These are phyloP conservation scores for Matsumyia berberina DNA, from an alignment of 2,888 invertebrate species.

Conservation along the genomic window DNA sequence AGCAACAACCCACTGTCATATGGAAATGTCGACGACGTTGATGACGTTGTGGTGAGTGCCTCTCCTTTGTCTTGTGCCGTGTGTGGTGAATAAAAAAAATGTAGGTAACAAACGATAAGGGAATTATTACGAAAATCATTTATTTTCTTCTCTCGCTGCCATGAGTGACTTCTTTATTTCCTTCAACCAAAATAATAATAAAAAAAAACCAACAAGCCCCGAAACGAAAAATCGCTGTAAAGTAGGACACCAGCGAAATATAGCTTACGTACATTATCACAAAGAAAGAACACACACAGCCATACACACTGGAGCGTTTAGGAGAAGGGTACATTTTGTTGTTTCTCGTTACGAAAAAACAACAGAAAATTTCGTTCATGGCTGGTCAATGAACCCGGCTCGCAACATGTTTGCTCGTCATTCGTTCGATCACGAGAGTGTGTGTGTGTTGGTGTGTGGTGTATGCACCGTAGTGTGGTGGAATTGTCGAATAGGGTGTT, in stretches of 20 bases:
- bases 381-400: conserved; percentile 82
- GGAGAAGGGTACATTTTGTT: conserved; percentile 72
- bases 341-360: conserved; percentile 66
- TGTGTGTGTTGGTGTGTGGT: conserved; percentile 51
- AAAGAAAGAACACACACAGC: conserved; percentile 50
- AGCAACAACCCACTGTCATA: conserved; percentile 61
- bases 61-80: conserved; percentile 47
- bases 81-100: conserved; percentile 54
- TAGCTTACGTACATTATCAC: conserved; percentile 46
- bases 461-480: conserved; percentile 34
- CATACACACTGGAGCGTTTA: conserved; percentile 31
- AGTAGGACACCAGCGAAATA: conserved; percentile 67
- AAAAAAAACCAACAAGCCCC: conserved; percentile 48
- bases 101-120: conserved; percentile 63
- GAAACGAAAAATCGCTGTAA: conserved; percentile 54
- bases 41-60: conserved; percentile 45
- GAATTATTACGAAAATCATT: conserved; percentile 67
- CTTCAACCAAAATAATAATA: conserved; percentile 37
- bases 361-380: conserved; percentile 81
- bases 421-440: conserved; percentile 38
- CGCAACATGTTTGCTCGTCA: conserved; percentile 73
- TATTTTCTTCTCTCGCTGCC: conserved; percentile 34
- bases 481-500: conserved; percentile 26
- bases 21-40: conserved; percentile 17
- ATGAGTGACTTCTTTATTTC: conserved; percentile 48